Evolutionary conservation across 2,113 vertebrate genomes (phyloP).

Genomic region (Acanthochromis polyacanthus): DNA sequence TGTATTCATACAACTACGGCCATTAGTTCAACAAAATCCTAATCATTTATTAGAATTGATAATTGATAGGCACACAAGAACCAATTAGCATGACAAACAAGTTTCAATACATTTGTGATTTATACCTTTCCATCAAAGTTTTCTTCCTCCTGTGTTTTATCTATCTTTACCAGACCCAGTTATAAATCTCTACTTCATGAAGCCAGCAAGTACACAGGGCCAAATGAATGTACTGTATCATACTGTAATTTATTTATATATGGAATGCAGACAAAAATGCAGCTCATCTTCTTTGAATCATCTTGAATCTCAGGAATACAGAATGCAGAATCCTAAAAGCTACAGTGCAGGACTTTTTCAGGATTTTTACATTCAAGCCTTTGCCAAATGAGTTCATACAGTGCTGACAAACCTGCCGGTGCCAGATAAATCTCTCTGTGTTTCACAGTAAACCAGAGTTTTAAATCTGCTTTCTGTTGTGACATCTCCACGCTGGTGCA

Average conservation of each 20-base stretch:
- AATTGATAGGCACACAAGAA: no score
- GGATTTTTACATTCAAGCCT: no score
- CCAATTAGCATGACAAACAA: no score
- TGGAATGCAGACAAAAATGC: slow-evolving; percentile 14
- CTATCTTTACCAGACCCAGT: neutral
- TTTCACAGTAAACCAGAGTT: no score
- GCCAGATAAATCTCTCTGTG: no score
- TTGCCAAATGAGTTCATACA: no score
- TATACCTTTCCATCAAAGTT: neutral
- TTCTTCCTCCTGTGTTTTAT: neutral
- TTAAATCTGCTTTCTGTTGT: no score
- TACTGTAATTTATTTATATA: slow-evolving; percentile 19
- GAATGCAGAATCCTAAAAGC: neutral
- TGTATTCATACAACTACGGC: no score
- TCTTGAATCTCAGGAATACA: neutral
- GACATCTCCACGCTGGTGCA: no score
- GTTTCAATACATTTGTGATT: neutral
- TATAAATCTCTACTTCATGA: neutral
- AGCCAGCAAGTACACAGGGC: slow-evolving; percentile 10
- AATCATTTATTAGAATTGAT: neutral
- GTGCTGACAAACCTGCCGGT: no score
- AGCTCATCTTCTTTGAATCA: neutral
- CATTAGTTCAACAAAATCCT: neutral
- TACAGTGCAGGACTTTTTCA: neutral
- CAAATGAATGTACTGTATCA: neutral